Conservation (phyloP, 1,140 invertebrate species). For the Drosophila saltans region DNA sequence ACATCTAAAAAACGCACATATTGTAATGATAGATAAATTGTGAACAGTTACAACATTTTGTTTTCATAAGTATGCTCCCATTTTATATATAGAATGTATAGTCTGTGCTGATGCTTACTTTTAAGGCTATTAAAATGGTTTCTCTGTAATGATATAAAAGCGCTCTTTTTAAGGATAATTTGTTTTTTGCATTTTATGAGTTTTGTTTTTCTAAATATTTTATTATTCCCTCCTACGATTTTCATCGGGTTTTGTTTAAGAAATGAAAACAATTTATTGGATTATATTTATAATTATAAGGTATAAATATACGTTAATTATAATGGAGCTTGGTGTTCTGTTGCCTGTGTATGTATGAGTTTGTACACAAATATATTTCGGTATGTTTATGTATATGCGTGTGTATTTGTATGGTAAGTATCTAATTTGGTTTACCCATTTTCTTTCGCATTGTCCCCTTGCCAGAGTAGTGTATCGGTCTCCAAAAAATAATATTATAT, state of each 20-base stretch:
- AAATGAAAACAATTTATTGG: constrained; percentile 59
- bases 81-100: neutral
- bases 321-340: constrained; percentile 50
- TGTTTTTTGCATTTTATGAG: too few species aligned
- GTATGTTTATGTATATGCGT: constrained; percentile 25
- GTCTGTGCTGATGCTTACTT: neutral
- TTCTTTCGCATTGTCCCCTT: constrained; percentile 3
- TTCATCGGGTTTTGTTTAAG: constrained; percentile 27
- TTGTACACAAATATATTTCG: constrained; percentile 48
- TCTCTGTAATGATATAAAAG: neutral
- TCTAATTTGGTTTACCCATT: constrained; percentile 11
- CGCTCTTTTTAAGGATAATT: neutral
- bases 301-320: constrained; percentile 61
- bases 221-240: constrained; percentile 13
- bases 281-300: constrained; percentile 58
- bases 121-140: neutral
- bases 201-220: constrained; percentile 8
- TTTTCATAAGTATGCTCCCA: neutral
- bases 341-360: constrained; percentile 51
- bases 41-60: neutral
- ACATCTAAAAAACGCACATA: neutral
- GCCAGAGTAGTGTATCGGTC: constrained; percentile 25
- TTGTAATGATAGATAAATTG: neutral
- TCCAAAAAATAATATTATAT: constrained; percentile 31
- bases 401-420: constrained; percentile 26